phyloP scores from a whole-genome alignment of 2,113 vertebrate species.

The Rhea americana region DNA sequence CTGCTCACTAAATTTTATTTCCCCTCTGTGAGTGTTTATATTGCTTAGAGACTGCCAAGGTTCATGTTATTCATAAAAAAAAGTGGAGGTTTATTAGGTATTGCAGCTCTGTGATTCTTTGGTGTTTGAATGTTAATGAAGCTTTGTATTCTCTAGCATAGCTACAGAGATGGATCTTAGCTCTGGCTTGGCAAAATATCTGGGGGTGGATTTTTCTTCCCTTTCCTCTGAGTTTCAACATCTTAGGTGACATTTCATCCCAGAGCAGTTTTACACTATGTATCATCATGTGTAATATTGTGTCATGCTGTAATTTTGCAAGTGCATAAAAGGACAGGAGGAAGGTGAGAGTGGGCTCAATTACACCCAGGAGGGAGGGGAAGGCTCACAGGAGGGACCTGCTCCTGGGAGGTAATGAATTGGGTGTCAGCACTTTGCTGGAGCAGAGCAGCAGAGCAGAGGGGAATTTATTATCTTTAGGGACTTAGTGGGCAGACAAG shows the following conservation, averaged over 20 bases:
- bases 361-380: not conserved
- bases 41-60: constrained; percentile 62
- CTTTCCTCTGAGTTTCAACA: constrained; percentile 2
- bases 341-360: not conserved
- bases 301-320: not conserved
- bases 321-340: not conserved
- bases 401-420: not conserved
- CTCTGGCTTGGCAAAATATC: not conserved
- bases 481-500: not conserved
- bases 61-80: constrained; percentile 61
- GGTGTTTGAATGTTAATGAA: constrained; percentile 53
- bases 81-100: constrained; percentile 41
- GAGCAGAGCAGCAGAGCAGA: not conserved
- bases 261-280: constrained; percentile 17
- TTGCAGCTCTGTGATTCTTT: constrained; percentile 20
- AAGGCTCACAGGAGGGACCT: not conserved
- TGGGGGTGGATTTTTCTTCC: not conserved
- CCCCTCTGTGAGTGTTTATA: constrained; percentile 51
- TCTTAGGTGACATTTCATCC: constrained; percentile 37
- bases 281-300: constrained; percentile 19
- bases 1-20: constrained; percentile 66
- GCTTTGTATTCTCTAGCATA: not conserved
- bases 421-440: not conserved
- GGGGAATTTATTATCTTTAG: not conserved
- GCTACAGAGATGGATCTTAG: not conserved